Conservation (phyloP, 2,113 vertebrate species). For the Gallinago paraguaiae region DNA sequence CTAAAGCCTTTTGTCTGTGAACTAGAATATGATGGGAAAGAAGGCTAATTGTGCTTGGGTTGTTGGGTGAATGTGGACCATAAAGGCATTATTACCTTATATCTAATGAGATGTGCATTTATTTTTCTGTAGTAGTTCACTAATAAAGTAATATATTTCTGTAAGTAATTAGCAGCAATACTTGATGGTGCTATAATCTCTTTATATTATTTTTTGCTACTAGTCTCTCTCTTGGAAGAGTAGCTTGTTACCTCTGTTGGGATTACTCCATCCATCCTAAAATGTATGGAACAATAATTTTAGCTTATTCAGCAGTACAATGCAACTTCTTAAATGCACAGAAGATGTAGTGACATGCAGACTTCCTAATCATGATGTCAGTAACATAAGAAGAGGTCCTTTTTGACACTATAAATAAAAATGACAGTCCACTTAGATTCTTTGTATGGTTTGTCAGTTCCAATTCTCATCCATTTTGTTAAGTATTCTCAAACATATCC, state of each 20-base stretch:
- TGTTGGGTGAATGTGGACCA: neutral
- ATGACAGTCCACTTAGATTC: conserved; percentile 56
- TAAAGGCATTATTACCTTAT: neutral
- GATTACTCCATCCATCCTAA: neutral
- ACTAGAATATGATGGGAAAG: neutral
- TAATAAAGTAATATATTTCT: neutral
- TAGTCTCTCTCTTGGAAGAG: neutral
- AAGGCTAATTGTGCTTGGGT: neutral
- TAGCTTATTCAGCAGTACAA: neutral
- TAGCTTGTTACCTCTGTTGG: neutral
- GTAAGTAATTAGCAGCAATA: neutral
- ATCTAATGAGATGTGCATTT: neutral
- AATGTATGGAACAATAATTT: neutral
- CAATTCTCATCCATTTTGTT: conserved; percentile 33
- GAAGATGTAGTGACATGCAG: neutral
- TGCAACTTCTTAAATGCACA: neutral
- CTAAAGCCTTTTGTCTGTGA: neutral
- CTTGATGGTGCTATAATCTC: neutral
- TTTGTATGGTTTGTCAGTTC: conserved; percentile 54
- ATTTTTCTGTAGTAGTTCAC: neutral
- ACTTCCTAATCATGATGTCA: conserved; percentile 25
- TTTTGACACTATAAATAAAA: conserved; percentile 50
- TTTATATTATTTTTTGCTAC: neutral
- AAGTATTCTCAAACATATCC: conserved; percentile 34
- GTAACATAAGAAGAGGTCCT: conserved; percentile 25